Evolutionary conservation across 2,888 invertebrate species (phyloP).

Genomic region (Pelosia muscerda): DNA sequence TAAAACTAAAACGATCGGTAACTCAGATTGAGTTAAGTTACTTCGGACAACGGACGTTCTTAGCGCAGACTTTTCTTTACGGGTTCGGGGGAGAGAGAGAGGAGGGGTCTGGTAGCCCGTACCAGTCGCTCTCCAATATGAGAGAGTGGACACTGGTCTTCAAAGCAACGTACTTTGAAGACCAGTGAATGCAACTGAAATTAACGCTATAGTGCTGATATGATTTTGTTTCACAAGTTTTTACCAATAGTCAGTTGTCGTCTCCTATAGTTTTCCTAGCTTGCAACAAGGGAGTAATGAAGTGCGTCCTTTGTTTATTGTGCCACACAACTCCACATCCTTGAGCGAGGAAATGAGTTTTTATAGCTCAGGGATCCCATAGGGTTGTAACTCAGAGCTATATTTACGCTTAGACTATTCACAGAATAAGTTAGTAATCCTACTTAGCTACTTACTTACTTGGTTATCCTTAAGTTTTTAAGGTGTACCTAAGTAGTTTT

Average conservation of each 20-base stretch:
- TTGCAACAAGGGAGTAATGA: slow-evolving; percentile 7
- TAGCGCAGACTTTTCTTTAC: no score
- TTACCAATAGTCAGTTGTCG: slow-evolving; percentile 1
- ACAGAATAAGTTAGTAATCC: not conserved
- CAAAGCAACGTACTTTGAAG: no score
- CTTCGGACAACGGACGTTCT: no score
- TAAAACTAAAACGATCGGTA: no score
- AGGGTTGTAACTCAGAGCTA: not conserved
- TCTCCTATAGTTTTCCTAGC: slow-evolving; percentile 12
- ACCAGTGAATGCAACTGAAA: no score
- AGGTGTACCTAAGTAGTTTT: not conserved
- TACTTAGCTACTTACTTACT: not conserved
- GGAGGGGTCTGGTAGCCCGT: no score
- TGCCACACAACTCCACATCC: not conserved
- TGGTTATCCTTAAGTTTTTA: not conserved
- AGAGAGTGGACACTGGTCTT: no score
- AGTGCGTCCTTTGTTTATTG: slow-evolving; percentile 18
- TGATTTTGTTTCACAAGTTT: not conserved
- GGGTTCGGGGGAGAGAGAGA: no score
- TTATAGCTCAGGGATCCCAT: slow-evolving; percentile 12
- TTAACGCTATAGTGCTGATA: no score
- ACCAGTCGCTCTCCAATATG: no score
- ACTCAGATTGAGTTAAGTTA: no score
- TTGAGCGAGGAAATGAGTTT: slow-evolving; percentile 10
- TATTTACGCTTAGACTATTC: slow-evolving; percentile 10